Conservation (phyloP, 2,888 invertebrate genomes). For the Elegia similella region DNA sequence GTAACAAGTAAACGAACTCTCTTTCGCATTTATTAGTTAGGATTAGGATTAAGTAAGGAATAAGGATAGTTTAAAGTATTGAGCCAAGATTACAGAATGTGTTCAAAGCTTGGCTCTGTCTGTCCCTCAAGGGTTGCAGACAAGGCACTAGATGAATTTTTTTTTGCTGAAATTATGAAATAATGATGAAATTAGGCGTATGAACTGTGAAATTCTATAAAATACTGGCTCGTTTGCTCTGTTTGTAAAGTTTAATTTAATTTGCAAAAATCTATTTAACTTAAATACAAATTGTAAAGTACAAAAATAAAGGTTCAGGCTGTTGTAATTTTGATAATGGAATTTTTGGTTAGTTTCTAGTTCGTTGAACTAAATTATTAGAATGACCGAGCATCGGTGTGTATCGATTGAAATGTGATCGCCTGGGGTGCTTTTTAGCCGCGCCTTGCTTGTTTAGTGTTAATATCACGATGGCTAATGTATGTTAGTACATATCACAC, state of each 20-base stretch:
- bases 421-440: conserved; percentile 37
- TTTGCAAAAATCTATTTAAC: conserved; percentile 44
- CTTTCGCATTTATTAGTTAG: no score
- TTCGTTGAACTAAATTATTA: neutral
- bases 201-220: neutral
- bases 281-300: conserved; percentile 11
- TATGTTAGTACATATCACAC: neutral
- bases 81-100: no score
- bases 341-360: neutral
- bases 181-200: no score
- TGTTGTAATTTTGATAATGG: neutral
- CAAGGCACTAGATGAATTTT: no score
- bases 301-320: conserved; percentile 9
- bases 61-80: no score
- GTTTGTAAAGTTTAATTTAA: conserved; percentile 49
- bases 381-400: conserved; percentile 6
- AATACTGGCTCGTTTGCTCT: conserved; percentile 25
- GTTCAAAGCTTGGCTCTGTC: no score
- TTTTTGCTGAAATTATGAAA: no score
- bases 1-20: no score
- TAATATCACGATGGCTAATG: neutral
- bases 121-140: no score
- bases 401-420: conserved; percentile 48
- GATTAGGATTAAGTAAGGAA: no score
- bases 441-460: conserved; percentile 36